These are phyloP conservation scores for Rhabdomys pumilio DNA, from an alignment of 2,797 vertebrate species.

Conservation along the genomic window DNA sequence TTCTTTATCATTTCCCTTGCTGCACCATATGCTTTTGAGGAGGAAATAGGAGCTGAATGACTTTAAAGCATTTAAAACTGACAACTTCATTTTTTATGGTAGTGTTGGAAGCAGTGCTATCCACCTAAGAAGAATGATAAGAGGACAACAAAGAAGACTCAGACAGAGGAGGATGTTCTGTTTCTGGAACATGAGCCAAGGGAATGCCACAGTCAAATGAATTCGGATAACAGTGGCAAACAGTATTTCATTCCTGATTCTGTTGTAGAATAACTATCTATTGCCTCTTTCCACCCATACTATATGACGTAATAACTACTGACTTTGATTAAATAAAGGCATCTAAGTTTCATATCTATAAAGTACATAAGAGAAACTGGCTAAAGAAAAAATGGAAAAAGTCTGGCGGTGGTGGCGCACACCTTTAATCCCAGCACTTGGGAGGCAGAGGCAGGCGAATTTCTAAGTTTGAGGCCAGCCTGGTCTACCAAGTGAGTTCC, in stretches of 20 bases:
- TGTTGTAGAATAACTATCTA: not conserved
- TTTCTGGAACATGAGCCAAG: not conserved
- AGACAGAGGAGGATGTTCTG: not conserved
- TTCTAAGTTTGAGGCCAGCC: too few species aligned
- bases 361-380: not conserved
- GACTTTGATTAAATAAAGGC: not conserved
- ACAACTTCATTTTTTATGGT: not conserved
- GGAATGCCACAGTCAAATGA: not conserved
- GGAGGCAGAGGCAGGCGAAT: too few species aligned
- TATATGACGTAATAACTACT: not conserved
- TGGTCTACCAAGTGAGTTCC: too few species aligned
- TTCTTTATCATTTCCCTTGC: not conserved
- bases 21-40: not conserved
- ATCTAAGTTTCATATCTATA: not conserved
- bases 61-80: not conserved
- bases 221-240: not conserved
- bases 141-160: not conserved
- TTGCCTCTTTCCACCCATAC: not conserved
- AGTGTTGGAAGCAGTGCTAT: not conserved
- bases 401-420: too few species aligned
- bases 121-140: not conserved
- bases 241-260: not conserved
- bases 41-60: not conserved
- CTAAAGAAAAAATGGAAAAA: not conserved
- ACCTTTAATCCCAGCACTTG: too few species aligned